phyloP scores from a whole-genome alignment of 2,113 vertebrate genomes.

The Esox niger region DNA sequence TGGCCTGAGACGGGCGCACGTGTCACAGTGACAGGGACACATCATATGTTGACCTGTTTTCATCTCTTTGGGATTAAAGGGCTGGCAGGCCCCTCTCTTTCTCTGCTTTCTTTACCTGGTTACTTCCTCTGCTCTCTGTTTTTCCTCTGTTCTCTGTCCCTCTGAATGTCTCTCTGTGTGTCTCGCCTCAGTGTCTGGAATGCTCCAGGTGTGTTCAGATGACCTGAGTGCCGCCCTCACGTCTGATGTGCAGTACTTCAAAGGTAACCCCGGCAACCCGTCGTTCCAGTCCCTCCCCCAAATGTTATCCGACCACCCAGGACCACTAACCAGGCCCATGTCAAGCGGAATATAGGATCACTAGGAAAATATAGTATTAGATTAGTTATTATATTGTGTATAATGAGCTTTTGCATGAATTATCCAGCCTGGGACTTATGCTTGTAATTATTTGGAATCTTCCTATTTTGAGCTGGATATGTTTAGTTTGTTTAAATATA shows the following conservation, averaged over 20 bases:
- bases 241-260: conserved; percentile 88
- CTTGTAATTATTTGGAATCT: no score
- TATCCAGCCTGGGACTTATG: no score
- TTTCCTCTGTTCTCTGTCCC: neutral
- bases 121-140: neutral
- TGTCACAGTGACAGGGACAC: neutral
- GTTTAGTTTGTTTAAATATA: no score
- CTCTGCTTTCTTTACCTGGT: neutral
- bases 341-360: no score
- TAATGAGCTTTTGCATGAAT: no score
- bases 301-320: neutral
- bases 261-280: conserved; percentile 76
- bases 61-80: neutral
- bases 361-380: neutral
- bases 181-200: conserved; percentile 78
- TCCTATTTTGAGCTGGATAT: no score
- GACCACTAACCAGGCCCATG: neutral
- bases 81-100: neutral
- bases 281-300: neutral
- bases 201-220: conserved; percentile 84
- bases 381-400: no score
- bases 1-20: conserved; percentile 1
- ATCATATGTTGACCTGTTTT: neutral
- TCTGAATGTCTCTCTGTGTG: neutral
- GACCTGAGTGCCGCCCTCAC: conserved; percentile 88